Conservation (phyloP, 2,113 vertebrate genomes). For the Lasiurus borealis region DNA sequence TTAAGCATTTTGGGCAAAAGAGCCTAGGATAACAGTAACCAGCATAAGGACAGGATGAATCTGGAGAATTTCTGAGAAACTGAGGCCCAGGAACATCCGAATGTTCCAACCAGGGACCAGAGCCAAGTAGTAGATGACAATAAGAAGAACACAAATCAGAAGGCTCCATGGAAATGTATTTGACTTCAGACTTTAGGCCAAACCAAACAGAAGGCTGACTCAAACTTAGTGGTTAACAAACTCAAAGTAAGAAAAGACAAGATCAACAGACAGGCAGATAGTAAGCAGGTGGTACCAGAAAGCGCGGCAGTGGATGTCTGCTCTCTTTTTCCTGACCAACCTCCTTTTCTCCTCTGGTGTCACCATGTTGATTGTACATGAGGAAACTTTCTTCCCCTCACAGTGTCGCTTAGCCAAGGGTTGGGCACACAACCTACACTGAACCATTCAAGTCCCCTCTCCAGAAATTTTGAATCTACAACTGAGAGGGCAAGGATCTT, state of each 20-base stretch:
- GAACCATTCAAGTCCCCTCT: conserved; percentile 5
- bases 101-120: not conserved
- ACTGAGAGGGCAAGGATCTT: conserved; percentile 26
- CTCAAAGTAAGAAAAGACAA: not conserved
- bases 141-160: not conserved
- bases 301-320: not conserved
- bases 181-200: not conserved
- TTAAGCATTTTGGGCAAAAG: not conserved
- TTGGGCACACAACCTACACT: not conserved
- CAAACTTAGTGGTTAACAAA: not conserved
- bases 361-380: not conserved
- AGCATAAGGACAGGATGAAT: not conserved
- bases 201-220: not conserved
- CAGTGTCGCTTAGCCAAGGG: not conserved
- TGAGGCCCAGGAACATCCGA: not conserved
- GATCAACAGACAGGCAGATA: not conserved
- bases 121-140: not conserved
- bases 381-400: not conserved
- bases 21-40: not conserved
- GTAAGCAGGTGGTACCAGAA: not conserved
- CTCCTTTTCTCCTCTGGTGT: not conserved
- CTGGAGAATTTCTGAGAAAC: not conserved
- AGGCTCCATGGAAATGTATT: not conserved
- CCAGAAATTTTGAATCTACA: conserved; percentile 57
- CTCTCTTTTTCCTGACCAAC: not conserved